Base-by-base conservation (phyloP, 2,888 invertebrate species). In the Platycnemis pennipes region DNA sequence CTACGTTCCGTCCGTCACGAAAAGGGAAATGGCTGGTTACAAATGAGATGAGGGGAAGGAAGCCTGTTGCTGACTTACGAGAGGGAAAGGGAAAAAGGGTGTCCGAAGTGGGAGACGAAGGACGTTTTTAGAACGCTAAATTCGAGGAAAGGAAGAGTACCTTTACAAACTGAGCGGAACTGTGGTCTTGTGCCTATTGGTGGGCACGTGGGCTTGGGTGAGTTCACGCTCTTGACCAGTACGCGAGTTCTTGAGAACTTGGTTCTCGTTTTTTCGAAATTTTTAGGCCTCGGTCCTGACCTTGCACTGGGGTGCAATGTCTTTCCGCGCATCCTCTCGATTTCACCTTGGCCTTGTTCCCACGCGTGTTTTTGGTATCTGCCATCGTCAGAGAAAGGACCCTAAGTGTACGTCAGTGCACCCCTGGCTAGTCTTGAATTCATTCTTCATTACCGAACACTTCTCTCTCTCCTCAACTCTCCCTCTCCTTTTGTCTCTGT, bases 331-430 rank as follows among this genome's bases (percentile, higher is more conserved):
- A 45, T 46, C 89, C 88, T 53, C 89, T n/a, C 37, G 22, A 11
- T 42, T 42, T 63, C 89, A 56, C 91, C 91, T 91, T 91, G 91
- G 91, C 91, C 91, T 37, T 63, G 44, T 91, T 91, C 63, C 63
- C 91, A 91, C 89, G 89, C 53, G 16, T 16, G 56, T 56, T 56
- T 56, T 56, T 13, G 42, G 89, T 53, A 89, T 63, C 44, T 63
- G 77, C 37, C 26, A 11, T 49, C 16, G 26, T 7, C 3, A n/a
- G 26, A 8, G 63, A 63, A 8, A 2, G 16, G 16, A 13, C 22
- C n/a, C 63, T 26, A n/a, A n/a, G 7, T 63, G 63, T 63, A n/a
- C 63, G 1, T 8, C 2, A 2, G 11, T 19, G 53, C 63, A 63
- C 8, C 22, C 63, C 63, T 26, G n/a, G 13, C 11, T 1, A 77